phyloP scores from a whole-genome alignment of 2,888 invertebrate species.

The Stegana nigrithorax region DNA sequence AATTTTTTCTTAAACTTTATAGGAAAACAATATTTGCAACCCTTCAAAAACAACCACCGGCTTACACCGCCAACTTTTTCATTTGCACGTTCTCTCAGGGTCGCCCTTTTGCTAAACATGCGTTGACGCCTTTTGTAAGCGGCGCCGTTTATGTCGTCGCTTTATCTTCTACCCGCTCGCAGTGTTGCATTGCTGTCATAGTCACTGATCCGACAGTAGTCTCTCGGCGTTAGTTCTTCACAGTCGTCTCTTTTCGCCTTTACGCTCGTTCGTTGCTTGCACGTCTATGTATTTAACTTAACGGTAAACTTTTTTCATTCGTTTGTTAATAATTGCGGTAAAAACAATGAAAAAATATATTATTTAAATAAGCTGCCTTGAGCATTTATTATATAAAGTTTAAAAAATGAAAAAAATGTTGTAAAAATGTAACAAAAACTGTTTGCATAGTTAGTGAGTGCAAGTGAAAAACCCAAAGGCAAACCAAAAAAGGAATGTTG shows the following conservation, averaged over 20 bases:
- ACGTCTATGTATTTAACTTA: no score
- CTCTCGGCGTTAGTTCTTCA: conserved; percentile 57
- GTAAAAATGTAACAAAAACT: neutral
- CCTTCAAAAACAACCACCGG: no score
- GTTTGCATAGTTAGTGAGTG: neutral
- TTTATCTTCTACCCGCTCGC: conserved; percentile 13
- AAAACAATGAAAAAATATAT: neutral
- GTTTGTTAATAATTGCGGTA: conserved; percentile 1
- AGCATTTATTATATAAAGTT: conserved; percentile 1
- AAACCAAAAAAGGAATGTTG: no score
- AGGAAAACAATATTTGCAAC: no score
- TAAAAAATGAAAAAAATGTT: neutral
- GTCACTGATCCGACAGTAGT: no score
- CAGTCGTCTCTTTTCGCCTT: conserved; percentile 25
- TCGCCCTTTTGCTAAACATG: conserved; percentile 39
- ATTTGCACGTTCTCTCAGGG: no score
- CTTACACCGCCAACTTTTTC: no score
- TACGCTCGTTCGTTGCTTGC: neutral
- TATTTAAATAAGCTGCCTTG: neutral
- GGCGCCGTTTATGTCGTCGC: conserved; percentile 43
- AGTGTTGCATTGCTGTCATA: no score
- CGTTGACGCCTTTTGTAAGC: conserved; percentile 50
- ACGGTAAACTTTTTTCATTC: neutral
- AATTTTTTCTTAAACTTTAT: no score
- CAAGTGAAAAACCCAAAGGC: neutral